A percentile compares a stretch with the other conserved stretches of the same genome.
Evolutionary conservation across 2,113 vertebrate species (phyloP).

Genomic region (Phalacrocorax carbo): DNA sequence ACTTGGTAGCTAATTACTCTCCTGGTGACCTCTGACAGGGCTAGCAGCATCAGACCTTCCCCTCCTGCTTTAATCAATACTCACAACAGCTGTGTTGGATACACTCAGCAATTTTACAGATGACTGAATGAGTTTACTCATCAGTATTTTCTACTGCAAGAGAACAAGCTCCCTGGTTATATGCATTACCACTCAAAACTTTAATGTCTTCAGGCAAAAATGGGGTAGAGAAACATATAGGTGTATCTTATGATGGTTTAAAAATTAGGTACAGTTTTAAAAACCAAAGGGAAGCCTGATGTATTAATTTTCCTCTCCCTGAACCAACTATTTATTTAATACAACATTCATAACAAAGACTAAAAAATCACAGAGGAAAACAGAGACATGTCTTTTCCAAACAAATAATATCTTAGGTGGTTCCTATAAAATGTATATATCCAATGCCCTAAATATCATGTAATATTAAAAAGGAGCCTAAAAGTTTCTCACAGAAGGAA

Average conservation of each 20-base stretch:
- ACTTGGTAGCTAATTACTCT: conserved; percentile 45
- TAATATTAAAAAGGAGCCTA: conserved; percentile 39
- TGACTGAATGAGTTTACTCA: not conserved
- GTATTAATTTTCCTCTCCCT: not conserved
- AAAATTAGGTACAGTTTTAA: not conserved
- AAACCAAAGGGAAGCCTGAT: not conserved
- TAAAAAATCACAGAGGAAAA: conserved; percentile 35
- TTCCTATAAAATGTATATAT: conserved; percentile 10
- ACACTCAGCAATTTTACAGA: conserved; percentile 5
- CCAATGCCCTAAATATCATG: conserved; percentile 13
- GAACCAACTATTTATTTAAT: not conserved
- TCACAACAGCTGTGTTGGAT: conserved; percentile 1
- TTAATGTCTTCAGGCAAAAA: conserved; percentile 3
- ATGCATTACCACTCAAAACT: not conserved
- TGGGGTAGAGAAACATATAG: not conserved
- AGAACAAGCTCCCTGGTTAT: not conserved
- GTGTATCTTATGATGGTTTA: not conserved
- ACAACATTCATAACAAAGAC: conserved; percentile 8
- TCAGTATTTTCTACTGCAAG: conserved; percentile 26
- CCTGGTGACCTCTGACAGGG: conserved; percentile 44
- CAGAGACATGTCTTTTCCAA: conserved; percentile 16
- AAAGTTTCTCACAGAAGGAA: conserved; percentile 29
- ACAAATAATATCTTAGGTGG: conserved; percentile 11
- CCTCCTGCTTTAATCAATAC: conserved; percentile 28
- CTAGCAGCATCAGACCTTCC: not conserved